A percentile compares a stretch with the other conserved stretches of the same genome.
These are phyloP conservation scores for Eudiplozoon nipponicum DNA, from an alignment of 2,888 invertebrate species.

Conservation along the genomic window DNA sequence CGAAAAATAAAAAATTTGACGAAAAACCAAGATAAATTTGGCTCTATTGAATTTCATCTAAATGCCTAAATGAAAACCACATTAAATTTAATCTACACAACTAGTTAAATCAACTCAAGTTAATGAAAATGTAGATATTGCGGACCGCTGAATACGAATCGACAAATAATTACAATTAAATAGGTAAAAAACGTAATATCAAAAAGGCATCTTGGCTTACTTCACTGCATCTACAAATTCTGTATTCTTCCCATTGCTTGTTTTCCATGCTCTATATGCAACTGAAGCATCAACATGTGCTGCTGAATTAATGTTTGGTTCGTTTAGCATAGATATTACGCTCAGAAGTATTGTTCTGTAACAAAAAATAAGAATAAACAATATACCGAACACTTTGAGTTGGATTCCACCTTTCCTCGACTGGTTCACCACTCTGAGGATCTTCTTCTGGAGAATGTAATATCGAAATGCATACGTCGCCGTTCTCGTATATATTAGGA, in stretches of 20 bases:
- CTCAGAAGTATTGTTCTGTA: slow-evolving; percentile 62
- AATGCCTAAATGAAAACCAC: too few relatives aligned
- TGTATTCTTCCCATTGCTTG: slow-evolving; percentile 74
- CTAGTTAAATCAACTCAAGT: too few relatives aligned
- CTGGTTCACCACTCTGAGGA: slow-evolving; percentile 85
- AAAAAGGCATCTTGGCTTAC: too few relatives aligned
- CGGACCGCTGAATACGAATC: too few relatives aligned
- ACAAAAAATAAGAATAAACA: not conserved
- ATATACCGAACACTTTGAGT: slow-evolving; percentile 57
- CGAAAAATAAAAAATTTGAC: too few relatives aligned
- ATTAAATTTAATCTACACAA: too few relatives aligned
- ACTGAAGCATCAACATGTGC: slow-evolving; percentile 98
- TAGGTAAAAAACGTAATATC: too few relatives aligned
- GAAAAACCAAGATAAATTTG: too few relatives aligned
- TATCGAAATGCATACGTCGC: slow-evolving; percentile 93
- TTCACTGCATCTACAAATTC: slow-evolving; percentile 95
- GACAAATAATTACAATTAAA: too few relatives aligned
- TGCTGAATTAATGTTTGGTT: slow-evolving; percentile 93
- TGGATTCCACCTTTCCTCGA: slow-evolving; percentile 98
- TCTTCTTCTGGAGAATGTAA: slow-evolving; percentile 93
- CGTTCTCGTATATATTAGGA: slow-evolving; percentile 99
- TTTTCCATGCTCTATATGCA: slow-evolving; percentile 91
- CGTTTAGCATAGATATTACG: slow-evolving; percentile 84
- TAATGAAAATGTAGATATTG: too few relatives aligned
- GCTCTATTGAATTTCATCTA: too few relatives aligned